phyloP scores from a whole-genome alignment of 2,797 vertebrate genomes.

The Cephalopachus bancanus region DNA sequence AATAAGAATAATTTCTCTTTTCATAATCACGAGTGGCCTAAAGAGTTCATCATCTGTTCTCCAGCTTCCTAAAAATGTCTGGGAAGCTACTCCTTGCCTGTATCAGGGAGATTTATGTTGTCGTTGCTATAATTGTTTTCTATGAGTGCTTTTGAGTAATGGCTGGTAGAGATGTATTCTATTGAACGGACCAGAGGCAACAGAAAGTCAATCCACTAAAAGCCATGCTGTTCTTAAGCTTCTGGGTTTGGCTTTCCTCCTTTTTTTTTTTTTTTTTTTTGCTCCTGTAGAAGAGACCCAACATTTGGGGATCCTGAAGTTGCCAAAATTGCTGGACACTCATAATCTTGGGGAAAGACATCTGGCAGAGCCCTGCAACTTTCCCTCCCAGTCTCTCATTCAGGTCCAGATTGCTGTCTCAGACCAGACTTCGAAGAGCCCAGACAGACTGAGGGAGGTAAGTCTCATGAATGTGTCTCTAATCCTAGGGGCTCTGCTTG shows the following conservation, averaged over 20 bases:
- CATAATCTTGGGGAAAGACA: neutral
- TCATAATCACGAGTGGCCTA: conserved; percentile 67
- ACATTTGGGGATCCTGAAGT: neutral
- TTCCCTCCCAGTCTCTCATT: neutral
- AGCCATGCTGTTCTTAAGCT: conserved; percentile 60
- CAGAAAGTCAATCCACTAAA: conserved; percentile 77
- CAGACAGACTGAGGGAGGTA: neutral
- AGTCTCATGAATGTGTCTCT: neutral
- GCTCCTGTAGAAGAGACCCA: conserved; percentile 10
- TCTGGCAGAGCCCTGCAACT: neutral
- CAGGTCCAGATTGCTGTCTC: neutral
- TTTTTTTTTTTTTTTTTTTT: conserved; percentile 56
- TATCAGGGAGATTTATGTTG: conserved; percentile 73
- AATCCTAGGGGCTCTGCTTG: neutral
- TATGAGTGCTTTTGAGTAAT: conserved; percentile 70
- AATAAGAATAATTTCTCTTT: conserved; percentile 62
- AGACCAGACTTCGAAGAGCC: neutral
- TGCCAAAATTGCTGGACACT: conserved; percentile 16
- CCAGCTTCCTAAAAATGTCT: conserved; percentile 56
- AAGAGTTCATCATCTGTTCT: conserved; percentile 64
- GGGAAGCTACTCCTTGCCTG: conserved; percentile 6
- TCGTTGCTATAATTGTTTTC: conserved; percentile 75
- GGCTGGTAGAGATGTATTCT: conserved; percentile 70
- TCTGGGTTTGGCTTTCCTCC: neutral
- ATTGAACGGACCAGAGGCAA: conserved; percentile 41